Evolutionary conservation across 37 sponge, comb jelly and placozoan species (phyloP), one percentile per base, ranked within the genome.

Genomic region (Aplysina aerophoba): DNA sequence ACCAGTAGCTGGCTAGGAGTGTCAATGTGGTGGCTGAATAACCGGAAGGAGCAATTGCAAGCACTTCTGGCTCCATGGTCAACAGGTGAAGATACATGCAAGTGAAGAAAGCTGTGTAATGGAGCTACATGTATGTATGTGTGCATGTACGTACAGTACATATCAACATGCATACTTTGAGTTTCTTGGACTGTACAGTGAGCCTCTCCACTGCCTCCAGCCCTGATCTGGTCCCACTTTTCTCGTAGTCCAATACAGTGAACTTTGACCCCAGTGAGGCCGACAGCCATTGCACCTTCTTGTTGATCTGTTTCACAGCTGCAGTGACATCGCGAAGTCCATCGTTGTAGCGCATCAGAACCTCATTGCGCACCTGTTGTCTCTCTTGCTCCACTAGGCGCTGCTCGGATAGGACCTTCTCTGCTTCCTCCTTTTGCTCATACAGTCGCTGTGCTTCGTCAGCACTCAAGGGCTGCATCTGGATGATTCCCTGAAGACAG

Each of bases 291-390:
- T 80, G 74, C 24, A 93, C 81, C 63, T 84, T 89, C 50, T 87
- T 83, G 64, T 93, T 89, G n/a, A 85, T 83, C 33, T 74, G 81
- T 16, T 73, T 79, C 36, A 86, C 71, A 30, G 68, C 65, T 17
- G 57, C 72, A 39, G 87, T 87, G 21, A 90, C 74, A 22, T 79
- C 50, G 0, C 41, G 16, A 27, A 92, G 82, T 59, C 60, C 88
- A 79, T 86, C 75, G 66, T 93, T 93, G 81, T 93, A 86, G 34
- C 50, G 64, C 87, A 93, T 93, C 80, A 89, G 87, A 0, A 93
- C 84, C 50, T 93, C 93, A 30, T 74, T 58, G 0, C 86, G 24
- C 38, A 66, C 54, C 35, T 78, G 55, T 3, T 25, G 0, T 19
- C 60, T 71, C 15, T 86, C 81, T 1, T 87, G 44, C 13, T 73